These are phyloP conservation scores for Peromyscus californicus DNA, from an alignment of 2,113 vertebrate species.

Conservation along the genomic window DNA sequence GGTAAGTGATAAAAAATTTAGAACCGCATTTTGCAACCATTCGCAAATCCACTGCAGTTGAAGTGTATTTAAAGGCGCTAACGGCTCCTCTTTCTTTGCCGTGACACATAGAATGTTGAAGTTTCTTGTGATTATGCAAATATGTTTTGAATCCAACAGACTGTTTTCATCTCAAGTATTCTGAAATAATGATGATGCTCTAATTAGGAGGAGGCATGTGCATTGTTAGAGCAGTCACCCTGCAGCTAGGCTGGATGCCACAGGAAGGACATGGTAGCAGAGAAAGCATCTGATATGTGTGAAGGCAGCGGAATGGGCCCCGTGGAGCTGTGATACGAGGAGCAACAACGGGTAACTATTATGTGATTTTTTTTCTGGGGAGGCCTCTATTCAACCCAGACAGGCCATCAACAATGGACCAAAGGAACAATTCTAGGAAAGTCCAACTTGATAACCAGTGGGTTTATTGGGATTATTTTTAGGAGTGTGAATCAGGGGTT, in stretches of 20 bases:
- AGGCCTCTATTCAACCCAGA: not conserved
- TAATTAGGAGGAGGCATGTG: conserved; percentile 69
- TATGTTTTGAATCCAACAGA: conserved; percentile 67
- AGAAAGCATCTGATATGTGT: not conserved
- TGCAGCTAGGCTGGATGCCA: conserved; percentile 41
- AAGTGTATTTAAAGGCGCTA: conserved; percentile 44
- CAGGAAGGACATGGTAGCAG: not conserved
- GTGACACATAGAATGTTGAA: conserved; percentile 57
- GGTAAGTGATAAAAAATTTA: conserved; percentile 61
- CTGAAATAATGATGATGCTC: conserved; percentile 74
- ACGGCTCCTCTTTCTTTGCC: conserved; percentile 47
- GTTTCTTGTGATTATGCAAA: conserved; percentile 74
- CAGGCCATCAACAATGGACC: not conserved
- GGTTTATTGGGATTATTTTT: not conserved
- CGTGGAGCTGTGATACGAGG: not conserved
- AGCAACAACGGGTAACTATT: not conserved
- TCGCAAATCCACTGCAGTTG: conserved; percentile 21
- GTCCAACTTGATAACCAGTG: not conserved
- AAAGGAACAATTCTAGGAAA: not conserved
- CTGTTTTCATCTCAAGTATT: conserved; percentile 74
- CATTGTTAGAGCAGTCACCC: conserved; percentile 68
- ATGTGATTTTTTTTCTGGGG: not conserved
- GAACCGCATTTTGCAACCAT: conserved; percentile 48
- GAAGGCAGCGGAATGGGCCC: not conserved
- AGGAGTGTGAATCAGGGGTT: not conserved